Base-by-base conservation (phyloP, 2,888 invertebrate species). In the Sinelater perroti region DNA sequence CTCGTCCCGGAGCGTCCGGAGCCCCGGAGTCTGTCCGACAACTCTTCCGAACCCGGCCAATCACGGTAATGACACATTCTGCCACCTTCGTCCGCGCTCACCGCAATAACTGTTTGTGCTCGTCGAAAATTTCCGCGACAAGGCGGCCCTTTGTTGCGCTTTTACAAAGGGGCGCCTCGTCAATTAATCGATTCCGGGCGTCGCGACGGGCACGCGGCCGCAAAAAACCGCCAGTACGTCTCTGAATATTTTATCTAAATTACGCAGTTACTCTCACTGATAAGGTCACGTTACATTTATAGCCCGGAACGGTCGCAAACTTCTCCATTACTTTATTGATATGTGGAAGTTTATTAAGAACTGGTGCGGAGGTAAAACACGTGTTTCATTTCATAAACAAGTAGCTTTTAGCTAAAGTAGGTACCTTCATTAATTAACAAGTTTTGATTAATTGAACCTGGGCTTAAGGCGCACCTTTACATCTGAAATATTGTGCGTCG, bases 31-130 rank as follows among this genome's bases (percentile, higher is more conserved):
- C 65, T 63, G 62, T 56, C 61, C 61, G 61, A 61, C 60, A 60
- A 63, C 61, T 61, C 62, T 63, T 59, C 64, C 63, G 52, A 61
- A 63, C 61, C 66, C 62, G 60, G 66, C 64, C 66, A 66, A 66
- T 63, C 64, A 61, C 61, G 54, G 64, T 64, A 66, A 66, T 66
- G 64, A 66, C 62, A 63, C 60, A 66, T 63, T 62, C 61, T 58
- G 44, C 62, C 58, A 54, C 49, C 58, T 55, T 28, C 40, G 42
- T 30, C 50, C 42, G 33, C 17, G 35, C 33, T 44, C 44, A 50
- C 40, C 5, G 24, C 40, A 40, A 40, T 40, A 24, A 40, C 40
- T 40, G 14, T 14, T 44, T 14, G 44, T 44, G 16, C 18, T 44
- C 17, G 30, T 16, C 18, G 44, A 44, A 44, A 44, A 44, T 7